phyloP scores from a whole-genome alignment of 2,113 vertebrate genomes.

The Murina feae region DNA sequence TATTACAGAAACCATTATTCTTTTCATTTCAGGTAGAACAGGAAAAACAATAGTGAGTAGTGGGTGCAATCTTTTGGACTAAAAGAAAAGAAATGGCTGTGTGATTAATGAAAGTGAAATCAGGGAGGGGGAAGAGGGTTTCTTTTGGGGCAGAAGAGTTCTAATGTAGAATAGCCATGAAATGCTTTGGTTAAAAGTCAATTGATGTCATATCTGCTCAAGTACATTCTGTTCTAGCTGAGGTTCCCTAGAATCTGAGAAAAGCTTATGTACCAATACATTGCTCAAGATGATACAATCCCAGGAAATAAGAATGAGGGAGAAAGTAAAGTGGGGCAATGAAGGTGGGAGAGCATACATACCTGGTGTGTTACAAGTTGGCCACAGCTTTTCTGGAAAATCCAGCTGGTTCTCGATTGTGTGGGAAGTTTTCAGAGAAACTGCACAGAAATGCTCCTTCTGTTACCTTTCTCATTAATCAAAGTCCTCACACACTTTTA shows the following conservation, averaged over 20 bases:
- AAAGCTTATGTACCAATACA: background rate
- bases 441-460: background rate
- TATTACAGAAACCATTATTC: constrained; percentile 46
- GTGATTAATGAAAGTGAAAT: background rate
- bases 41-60: background rate
- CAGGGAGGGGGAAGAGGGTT: background rate
- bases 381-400: background rate
- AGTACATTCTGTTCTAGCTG: constrained; percentile 13
- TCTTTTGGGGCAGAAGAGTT: background rate
- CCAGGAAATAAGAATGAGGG: background rate
- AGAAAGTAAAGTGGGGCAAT: background rate
- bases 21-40: constrained; percentile 31
- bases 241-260: background rate
- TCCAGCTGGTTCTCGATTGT: background rate
- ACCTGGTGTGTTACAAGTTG: background rate
- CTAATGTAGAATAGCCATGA: background rate
- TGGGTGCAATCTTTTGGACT: constrained; percentile 9
- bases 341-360: background rate
- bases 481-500: background rate
- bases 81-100: constrained; percentile 13
- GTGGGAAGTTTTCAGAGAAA: background rate
- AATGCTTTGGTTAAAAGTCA: constrained; percentile 46
- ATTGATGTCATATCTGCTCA: background rate
- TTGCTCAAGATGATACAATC: background rate
- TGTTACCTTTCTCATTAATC: background rate